These are phyloP conservation scores for Andrena chrysosceles DNA, from an alignment of 2,888 invertebrate species.

Conservation along the genomic window DNA sequence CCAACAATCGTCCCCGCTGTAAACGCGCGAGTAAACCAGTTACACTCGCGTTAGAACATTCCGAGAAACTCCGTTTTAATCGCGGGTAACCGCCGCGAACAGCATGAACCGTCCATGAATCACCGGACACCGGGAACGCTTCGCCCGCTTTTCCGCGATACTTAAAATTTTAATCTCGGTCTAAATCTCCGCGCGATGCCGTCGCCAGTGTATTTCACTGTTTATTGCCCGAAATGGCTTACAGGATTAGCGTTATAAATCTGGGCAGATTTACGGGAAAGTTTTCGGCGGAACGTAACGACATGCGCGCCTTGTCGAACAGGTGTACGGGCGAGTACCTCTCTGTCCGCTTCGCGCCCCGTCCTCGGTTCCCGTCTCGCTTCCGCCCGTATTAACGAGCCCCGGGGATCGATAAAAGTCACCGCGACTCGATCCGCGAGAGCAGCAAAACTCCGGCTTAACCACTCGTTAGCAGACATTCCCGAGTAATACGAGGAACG, in stretches of 20 bases:
- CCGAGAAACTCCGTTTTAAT: conserved; percentile 10
- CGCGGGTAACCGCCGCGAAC: not conserved
- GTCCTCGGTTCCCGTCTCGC: conserved; percentile 3
- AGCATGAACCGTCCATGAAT: conserved; percentile 32
- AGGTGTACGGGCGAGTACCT: not conserved
- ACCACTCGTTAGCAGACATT: conserved; percentile 44
- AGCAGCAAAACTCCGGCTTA: conserved; percentile 28
- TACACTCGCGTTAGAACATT: conserved; percentile 6
- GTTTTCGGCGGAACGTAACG: conserved; percentile 13
- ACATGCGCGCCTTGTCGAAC: conserved; percentile 5
- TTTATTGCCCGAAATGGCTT: conserved; percentile 46
- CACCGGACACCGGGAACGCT: conserved; percentile 31
- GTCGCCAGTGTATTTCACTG: conserved; percentile 11
- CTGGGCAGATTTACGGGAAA: conserved; percentile 22
- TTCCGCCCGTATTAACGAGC: conserved; percentile 29
- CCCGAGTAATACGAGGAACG: conserved; percentile 40
- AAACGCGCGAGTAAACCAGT: conserved; percentile 6
- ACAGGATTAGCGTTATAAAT: conserved; percentile 45
- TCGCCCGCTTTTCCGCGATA: conserved; percentile 43
- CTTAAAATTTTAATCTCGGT: conserved; percentile 54
- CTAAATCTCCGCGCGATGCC: conserved; percentile 42
- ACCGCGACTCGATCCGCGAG: conserved; percentile 25
- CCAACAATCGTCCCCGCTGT: not conserved
- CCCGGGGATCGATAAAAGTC: conserved; percentile 39
- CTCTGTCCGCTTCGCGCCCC: not conserved